phyloP scores from a whole-genome alignment of 2,888 invertebrate genomes.

The Itoplectis maculator region DNA sequence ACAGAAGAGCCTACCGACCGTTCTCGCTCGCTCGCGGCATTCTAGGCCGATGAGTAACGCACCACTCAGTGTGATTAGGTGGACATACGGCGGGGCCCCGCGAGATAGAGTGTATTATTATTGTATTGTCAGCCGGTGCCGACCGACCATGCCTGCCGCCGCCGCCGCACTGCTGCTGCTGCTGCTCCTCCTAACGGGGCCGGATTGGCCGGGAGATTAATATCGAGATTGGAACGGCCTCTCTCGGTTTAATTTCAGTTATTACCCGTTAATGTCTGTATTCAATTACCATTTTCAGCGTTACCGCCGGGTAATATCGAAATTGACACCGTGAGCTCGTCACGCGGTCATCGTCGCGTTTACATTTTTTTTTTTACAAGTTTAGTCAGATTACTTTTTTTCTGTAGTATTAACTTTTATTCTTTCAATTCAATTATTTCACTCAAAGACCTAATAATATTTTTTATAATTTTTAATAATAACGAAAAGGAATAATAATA shows the following conservation, averaged over 20 bases:
- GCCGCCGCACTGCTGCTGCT: too few species aligned
- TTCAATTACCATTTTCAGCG: neutral
- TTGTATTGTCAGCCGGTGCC: constrained; percentile 66
- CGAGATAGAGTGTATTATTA: constrained; percentile 60
- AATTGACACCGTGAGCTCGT: neutral
- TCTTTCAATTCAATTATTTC: neutral
- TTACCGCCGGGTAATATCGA: neutral
- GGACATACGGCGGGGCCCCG: constrained; percentile 66
- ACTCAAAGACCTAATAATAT: neutral
- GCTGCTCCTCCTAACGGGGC: constrained; percentile 66
- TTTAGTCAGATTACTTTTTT: neutral
- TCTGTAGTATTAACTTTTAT: neutral
- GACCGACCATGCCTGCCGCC: constrained; percentile 16
- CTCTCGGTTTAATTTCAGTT: constrained; percentile 54
- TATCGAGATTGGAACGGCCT: constrained; percentile 60
- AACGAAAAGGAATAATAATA: too few species aligned
- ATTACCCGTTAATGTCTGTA: constrained; percentile 52
- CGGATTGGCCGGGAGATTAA: constrained; percentile 66
- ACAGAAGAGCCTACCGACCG: neutral
- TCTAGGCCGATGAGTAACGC: constrained; percentile 66
- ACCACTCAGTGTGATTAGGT: constrained; percentile 70
- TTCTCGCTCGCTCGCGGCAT: neutral
- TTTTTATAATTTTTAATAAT: too few species aligned
- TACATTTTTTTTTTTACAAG: neutral
- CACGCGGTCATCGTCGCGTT: neutral